A percentile compares a stretch with the other conserved stretches of the same genome.
phyloP scores from a whole-genome alignment of 2,113 vertebrate species.

The Naja naja region DNA sequence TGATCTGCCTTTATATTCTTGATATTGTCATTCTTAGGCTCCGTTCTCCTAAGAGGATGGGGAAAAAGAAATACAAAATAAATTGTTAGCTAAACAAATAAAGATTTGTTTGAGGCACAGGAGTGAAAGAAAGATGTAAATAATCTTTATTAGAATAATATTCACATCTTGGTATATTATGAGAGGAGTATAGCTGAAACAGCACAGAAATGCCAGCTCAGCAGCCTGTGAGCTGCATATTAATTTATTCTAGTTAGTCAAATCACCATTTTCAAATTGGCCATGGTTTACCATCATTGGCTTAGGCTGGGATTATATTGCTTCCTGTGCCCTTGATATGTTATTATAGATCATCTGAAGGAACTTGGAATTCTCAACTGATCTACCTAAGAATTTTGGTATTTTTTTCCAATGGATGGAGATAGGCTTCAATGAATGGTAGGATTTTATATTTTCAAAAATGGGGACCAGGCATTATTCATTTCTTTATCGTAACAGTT shows the following conservation, averaged over 20 bases:
- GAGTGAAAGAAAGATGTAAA: constrained; percentile 30
- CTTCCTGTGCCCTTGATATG: not conserved
- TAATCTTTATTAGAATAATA: constrained; percentile 48
- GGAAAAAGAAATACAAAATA: not conserved
- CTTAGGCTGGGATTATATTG: not conserved
- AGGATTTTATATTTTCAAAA: not conserved
- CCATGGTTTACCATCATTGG: not conserved
- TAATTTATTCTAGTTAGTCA: not conserved
- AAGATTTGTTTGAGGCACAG: constrained; percentile 40
- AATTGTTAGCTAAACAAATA: not conserved
- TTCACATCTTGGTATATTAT: not conserved
- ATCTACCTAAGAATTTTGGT: not conserved
- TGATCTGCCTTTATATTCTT: not conserved
- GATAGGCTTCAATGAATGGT: not conserved
- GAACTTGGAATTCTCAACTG: not conserved
- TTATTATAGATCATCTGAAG: not conserved
- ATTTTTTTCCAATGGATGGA: not conserved
- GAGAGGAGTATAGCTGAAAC: not conserved
- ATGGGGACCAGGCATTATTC: not conserved
- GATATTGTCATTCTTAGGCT: not conserved
- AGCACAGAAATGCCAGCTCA: not conserved
- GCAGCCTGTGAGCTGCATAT: not conserved
- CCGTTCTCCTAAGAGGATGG: not conserved
- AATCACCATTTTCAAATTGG: not conserved
- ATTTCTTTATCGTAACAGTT: not conserved